Evolutionary conservation across 2,113 vertebrate genomes (phyloP).

Genomic region (Glaucidium brasilianum): DNA sequence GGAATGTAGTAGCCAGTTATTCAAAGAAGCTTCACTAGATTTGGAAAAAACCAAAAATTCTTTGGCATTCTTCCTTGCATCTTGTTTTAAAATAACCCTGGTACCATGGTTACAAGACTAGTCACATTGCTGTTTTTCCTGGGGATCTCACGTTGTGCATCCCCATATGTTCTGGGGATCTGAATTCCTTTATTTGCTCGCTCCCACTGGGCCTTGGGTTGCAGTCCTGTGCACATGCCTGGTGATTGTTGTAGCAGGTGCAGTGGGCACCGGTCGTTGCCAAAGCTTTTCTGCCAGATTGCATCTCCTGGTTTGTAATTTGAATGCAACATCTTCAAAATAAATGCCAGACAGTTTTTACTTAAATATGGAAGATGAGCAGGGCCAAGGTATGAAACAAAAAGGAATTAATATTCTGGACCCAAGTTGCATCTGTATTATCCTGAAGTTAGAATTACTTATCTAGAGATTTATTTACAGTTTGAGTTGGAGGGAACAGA

Average conservation of each 20-base stretch:
- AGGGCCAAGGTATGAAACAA: not conserved
- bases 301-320: not conserved
- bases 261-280: not conserved
- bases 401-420: not conserved
- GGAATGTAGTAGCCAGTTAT: not conserved
- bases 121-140: not conserved
- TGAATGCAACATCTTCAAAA: not conserved
- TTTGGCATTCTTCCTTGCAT: not conserved
- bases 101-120: constrained; percentile 35
- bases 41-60: not conserved
- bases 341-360: not conserved
- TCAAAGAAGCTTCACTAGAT: not conserved
- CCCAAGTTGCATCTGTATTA: not conserved
- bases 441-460: not conserved
- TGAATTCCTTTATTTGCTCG: not conserved
- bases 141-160: not conserved
- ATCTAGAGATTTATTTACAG: not conserved
- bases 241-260: not conserved
- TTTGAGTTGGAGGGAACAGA: not conserved
- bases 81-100: constrained; percentile 42
- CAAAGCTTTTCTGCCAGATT: not conserved
- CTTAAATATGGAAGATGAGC: not conserved
- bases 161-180: not conserved
- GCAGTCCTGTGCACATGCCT: rapidly evolving
- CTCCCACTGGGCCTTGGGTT: not conserved